phyloP scores from a whole-genome alignment of 2,888 invertebrate species.

The Drosophila leonis region DNA sequence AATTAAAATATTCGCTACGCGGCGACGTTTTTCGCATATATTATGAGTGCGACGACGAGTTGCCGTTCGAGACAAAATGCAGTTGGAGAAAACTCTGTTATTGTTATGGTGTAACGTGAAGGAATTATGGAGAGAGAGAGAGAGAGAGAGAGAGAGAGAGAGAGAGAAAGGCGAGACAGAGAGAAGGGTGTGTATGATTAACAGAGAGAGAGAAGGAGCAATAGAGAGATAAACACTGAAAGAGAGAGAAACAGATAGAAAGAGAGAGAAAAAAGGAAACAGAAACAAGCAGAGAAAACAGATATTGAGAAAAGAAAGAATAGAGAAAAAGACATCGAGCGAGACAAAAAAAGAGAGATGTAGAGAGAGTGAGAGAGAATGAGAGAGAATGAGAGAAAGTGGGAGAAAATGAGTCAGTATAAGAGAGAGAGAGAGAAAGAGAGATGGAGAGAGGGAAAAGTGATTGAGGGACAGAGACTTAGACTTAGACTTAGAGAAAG shows the following conservation, averaged over 20 bases:
- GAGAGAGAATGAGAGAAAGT: neutral
- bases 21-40: slow-evolving; percentile 33
- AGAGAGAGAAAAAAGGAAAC: neutral
- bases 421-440: neutral
- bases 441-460: neutral
- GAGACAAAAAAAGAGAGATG: neutral
- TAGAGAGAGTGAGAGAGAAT: neutral
- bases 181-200: no score
- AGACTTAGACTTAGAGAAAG: neutral
- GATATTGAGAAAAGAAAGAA: no score
- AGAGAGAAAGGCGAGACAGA: neutral
- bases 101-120: neutral
- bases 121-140: neutral
- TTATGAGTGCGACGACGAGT: slow-evolving; percentile 19
- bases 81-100: neutral
- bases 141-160: neutral
- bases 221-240: no score
- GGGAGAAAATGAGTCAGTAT: neutral
- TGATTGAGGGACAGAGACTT: no score
- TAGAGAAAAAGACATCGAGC: neutral
- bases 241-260: neutral
- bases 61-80: neutral
- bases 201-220: neutral
- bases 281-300: neutral
- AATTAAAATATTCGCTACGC: slow-evolving; percentile 73